These are phyloP conservation scores for Samia ricini DNA, from an alignment of 1,140 invertebrate species.

Conservation along the genomic window DNA sequence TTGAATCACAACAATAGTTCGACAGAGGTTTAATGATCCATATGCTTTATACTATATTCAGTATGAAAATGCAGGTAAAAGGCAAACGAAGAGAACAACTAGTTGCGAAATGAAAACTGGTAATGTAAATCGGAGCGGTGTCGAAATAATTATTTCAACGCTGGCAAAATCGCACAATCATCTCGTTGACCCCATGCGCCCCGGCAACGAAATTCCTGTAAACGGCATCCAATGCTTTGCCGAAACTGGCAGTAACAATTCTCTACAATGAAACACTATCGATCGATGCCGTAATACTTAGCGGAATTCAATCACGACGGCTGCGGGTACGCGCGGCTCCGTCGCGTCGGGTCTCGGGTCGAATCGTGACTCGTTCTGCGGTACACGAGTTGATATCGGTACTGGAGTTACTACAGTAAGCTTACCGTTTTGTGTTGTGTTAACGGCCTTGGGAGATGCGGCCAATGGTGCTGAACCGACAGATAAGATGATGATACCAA, in stretches of 20 bases:
- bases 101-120: constrained; percentile 10
- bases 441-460: constrained; percentile 43
- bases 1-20: background rate
- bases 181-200: constrained; percentile 4
- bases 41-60: background rate
- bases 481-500: constrained; percentile 21
- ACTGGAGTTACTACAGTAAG: constrained; percentile 37
- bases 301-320: too few species aligned
- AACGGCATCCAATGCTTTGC: background rate
- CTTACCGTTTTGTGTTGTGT: constrained; percentile 47
- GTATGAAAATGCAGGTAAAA: background rate
- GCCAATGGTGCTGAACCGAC: constrained; percentile 31
- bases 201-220: background rate
- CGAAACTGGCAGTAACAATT: background rate
- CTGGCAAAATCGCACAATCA: constrained; percentile 18
- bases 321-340: background rate
- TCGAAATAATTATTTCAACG: constrained; percentile 18
- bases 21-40: background rate
- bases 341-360: constrained; percentile 6
- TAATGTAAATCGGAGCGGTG: constrained; percentile 15
- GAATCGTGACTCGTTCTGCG: constrained; percentile 44
- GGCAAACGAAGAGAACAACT: background rate
- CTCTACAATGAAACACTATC: background rate
- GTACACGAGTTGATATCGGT: constrained; percentile 26
- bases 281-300: background rate